Evolutionary conservation across 2,797 vertebrate species (phyloP).

Genomic region (Bovichtus diacanthus): DNA sequence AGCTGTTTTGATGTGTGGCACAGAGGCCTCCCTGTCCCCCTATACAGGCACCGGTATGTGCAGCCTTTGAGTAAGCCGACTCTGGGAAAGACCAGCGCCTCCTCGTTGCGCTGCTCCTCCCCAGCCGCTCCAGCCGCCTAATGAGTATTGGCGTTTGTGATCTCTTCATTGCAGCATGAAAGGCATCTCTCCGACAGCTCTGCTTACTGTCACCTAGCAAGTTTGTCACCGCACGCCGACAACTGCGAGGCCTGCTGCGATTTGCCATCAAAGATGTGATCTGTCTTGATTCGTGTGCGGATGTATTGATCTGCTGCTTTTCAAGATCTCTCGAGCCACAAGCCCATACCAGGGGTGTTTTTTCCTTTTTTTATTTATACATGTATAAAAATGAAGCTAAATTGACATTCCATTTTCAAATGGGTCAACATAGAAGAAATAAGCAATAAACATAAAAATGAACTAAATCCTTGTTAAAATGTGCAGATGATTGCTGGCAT

Average conservation of each 20-base stretch:
- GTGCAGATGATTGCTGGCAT: background rate
- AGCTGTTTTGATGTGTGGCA: slow-evolving; percentile 81
- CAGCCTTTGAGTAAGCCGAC: slow-evolving; percentile 75
- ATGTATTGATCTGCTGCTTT: background rate
- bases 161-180: slow-evolving; percentile 65
- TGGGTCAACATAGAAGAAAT: background rate
- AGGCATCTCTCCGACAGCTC: slow-evolving; percentile 54
- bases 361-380: background rate
- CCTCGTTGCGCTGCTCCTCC: slow-evolving; percentile 23
- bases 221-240: background rate
- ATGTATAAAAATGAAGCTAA: background rate
- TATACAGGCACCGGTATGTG: slow-evolving; percentile 57
- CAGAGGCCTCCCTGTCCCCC: slow-evolving; percentile 78
- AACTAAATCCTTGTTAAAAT: background rate
- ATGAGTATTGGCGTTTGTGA: slow-evolving; percentile 75
- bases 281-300: background rate
- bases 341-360: background rate
- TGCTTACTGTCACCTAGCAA: slow-evolving; percentile 49
- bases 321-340: background rate
- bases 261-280: background rate
- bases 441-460: too few relatives aligned
- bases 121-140: slow-evolving; percentile 45
- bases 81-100: slow-evolving; percentile 71
- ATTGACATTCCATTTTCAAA: background rate
- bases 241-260: slow-evolving; percentile 15